phyloP scores from a whole-genome alignment of 2,888 invertebrate genomes.

The Ypsolopha scabrella region DNA sequence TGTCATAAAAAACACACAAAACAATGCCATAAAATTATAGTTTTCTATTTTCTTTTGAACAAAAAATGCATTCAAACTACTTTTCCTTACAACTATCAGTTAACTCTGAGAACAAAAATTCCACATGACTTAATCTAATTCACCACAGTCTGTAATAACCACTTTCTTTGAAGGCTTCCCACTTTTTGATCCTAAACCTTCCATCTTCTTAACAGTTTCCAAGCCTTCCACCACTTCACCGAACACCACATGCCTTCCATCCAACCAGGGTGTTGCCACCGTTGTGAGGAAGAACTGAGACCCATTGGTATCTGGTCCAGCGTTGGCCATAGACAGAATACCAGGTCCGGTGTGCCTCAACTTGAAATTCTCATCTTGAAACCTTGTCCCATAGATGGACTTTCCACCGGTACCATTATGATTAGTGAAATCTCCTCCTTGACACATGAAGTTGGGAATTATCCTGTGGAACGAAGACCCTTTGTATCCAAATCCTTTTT shows the following conservation, averaged over 20 bases:
- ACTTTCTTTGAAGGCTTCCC: conserved; percentile 84
- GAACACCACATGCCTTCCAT: conserved; percentile 89
- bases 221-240: conserved; percentile 85
- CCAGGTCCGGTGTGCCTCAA: conserved; percentile 87
- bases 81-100: too few relatives aligned
- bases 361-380: conserved; percentile 90
- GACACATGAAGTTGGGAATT: conserved; percentile 92
- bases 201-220: conserved; percentile 85
- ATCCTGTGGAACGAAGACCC: conserved; percentile 84
- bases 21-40: not conserved
- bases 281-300: conserved; percentile 93
- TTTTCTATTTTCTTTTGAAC: not conserved
- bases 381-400: conserved; percentile 88
- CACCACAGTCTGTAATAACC: conserved; percentile 77
- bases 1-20: too few relatives aligned
- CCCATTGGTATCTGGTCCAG: conserved; percentile 90
- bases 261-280: conserved; percentile 87
- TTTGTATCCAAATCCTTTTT: conserved; percentile 88
- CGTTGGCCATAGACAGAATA: conserved; percentile 89
- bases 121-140: conserved; percentile 45
- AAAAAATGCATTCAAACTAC: too few relatives aligned
- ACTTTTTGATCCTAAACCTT: conserved; percentile 78
- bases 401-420: conserved; percentile 88
- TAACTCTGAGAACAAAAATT: too few relatives aligned
- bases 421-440: conserved; percentile 88